Evolutionary conservation across 1,140 invertebrate genomes (phyloP), one percentile per base, ranked within the genome.

Genomic region (Bilobella aurantiaca): DNA sequence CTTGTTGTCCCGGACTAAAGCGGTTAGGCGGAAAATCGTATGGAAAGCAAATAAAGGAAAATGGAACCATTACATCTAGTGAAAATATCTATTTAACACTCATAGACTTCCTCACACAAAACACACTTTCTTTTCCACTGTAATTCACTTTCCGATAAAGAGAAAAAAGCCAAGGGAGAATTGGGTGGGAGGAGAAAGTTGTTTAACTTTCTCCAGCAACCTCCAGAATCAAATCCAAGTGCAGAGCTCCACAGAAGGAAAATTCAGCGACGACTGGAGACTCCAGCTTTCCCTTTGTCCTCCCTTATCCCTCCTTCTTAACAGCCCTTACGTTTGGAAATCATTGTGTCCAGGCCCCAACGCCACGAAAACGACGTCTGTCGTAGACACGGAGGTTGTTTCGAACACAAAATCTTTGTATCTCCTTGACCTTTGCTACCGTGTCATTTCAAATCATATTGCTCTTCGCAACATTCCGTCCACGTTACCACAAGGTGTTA

Each of bases 91-190:
- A 57, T 47, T 60, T 60, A 59, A 49, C 37, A 27, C 56, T 64
- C 56, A 53, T 53, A 53, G 49, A 53, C 49, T 53, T 53, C 25
- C 25, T 23, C 23, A 12, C 14, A 53, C 49, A 53, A 53, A 53
- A 53, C 49, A 53, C 34, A 23, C 37, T 42, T 62, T 46, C 56
- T 42, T 53, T 56, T 64, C 63, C 34, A 37, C 64, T 53, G 64
- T 69, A 69, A 69, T 69, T 69, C 68, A 69, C 56, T 69, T 69
- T 64, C 23, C 57, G 62, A 60, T 61, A 69, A 61, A 69, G 21
- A 66, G 60, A 23, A 23, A 53, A 53, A 53, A 53, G 12, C 49
- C 25, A 53, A 53, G 25, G 25, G 14, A 23, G 23, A 53, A 53
- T 53, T 53, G 49, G 14, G 49, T 53, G 12, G 49, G 23, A 23